Base-by-base conservation (phyloP, 2,888 invertebrate genomes). In the Ariolimax columbianus region DNA sequence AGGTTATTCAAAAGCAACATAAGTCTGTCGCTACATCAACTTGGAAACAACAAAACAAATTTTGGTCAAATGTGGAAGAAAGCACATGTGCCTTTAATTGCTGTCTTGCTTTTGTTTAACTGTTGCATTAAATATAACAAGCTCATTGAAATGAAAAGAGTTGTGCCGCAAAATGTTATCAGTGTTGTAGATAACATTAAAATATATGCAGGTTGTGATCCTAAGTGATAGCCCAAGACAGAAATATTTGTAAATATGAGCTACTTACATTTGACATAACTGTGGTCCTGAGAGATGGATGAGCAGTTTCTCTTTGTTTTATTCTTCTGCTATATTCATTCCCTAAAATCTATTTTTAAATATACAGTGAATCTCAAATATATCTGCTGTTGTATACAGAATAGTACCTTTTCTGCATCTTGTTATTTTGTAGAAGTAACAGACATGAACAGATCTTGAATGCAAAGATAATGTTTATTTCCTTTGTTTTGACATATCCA, bases 181-280 rank as follows among this genome's bases (percentile, higher is more conserved):
- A 6, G 30, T 33, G 33, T 9, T 66, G 66, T 33, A 33, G 66
- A 33, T 33, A 33, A 30, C 26, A 38, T 36, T 23, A n/a, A 73
- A 43, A 43, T 73, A 7, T 43, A 30, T 43, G 26, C 6, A 47
- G 43, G 73, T 73, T 73, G 73, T 73, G 73, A 73, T 73, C 47
- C 47, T 23, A n/a, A 40, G 43, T 43, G n/a, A 43, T 73, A 43
- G 7, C 14, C 26, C 43, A 47, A 19, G 30, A 30, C 4, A 14
- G 30, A n/a, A n/a, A n/a, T 73, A 36, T 38, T 70, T 73, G 43
- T 73, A 43, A 23, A 43, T 73, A 73, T 73, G 38, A 33, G 19
- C 7, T 30, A 63, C 30, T 30, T 63, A 14, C 63, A 63, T 14
- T 6, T 63, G 30, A 30, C 30, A 63, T 30, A 63, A 6, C n/a